Evolutionary conservation across 2,113 vertebrate species (phyloP), one percentile per base, ranked within the genome.

Genomic region (Epinephelus moara): DNA sequence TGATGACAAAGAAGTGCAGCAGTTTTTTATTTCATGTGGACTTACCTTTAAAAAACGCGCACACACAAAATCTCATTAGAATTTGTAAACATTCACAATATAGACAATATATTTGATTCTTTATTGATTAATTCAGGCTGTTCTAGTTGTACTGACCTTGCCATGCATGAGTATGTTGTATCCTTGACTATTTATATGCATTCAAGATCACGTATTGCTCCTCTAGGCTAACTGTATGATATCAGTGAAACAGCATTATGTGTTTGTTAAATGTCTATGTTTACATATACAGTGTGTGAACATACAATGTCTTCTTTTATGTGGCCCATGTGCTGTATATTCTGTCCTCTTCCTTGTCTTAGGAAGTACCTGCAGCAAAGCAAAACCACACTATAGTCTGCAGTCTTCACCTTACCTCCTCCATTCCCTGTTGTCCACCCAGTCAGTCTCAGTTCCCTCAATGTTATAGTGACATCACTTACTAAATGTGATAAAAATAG

Each of bases 401-500:
- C 82, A 62, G n/a, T 77, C 75, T 76, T 76, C 47, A 4, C 18
- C 19, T 73, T 37, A 81, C 75, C 27, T 66, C 42, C 53, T 74
- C 57, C 75, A 67, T 33, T 66, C 52, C 77, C 61, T 73, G 73
- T 57, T 1, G 0, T 78, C 80, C 10, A 4, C 23, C 49, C 53
- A 10, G 4, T 70, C 77, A 14, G 72, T 78, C 61, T 82, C 69
- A 64, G 25, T 69, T 30, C 83, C 72, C 86, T 74, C 11, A 47
- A 70, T 63, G 69, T 84, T 63, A 62, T 53, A 82, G 75, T 62
- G 63, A 74, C 71, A 74, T 93, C 81, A 93, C 84, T 88, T 93
- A 71, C 30, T 88, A 69, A 92, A 91, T 53, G 89, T 85, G 61
- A 92, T 70, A 68, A 93, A 91, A 78, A 86, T 56, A 14, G 92